Evolutionary conservation across 2,888 invertebrate genomes (phyloP), one percentile per base, ranked within the genome.

Genomic region (Leucophenga maculata): DNA sequence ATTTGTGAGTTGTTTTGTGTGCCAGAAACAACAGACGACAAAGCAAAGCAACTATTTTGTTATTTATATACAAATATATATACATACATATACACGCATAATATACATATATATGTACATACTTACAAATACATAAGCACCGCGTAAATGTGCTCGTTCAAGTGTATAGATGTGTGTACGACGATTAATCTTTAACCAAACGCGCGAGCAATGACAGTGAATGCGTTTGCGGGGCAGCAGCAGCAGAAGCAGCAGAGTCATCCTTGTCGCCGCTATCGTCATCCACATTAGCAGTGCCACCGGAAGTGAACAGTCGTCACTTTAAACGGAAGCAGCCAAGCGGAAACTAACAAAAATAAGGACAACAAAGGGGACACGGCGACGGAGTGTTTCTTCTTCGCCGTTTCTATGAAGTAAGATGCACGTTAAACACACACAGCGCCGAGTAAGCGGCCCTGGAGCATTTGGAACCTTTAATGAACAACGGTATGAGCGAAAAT

Each of bases 391-490:
- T 39, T 64, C 67, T 75, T 73, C 74, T 74, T 68, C 62, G 70
- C 50, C 69, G 65, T 74, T 72, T 74, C 75, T 75, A 76, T 77
- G 77, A 71, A 75, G 75, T 75, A 86, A 85, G 80, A 88, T 88
- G 88, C 87, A 88, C 82, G 85, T 88, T 79, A 88, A 88, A 85
- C 87, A 87, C 78, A 86, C 86, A 80, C 87, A 88, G 82, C 86
- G 88, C 76, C 85, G 88, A 85, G 88, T 88, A 78, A 88, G 88
- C 85, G 88, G 88, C 82, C 88, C 88, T 82, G 88, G 88, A 86
- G 88, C 88, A 78, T 88, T 88, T 76, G 88, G 88, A 83, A 87
- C 87, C 78, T 87, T 85, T 78, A 87, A 83, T 81, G 86, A 88
- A 79, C 86, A 88, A 83, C 87, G 88, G 87, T 88, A 86, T 77